phyloP scores from a whole-genome alignment of 2,797 vertebrate species.

The Catharus ustulatus region DNA sequence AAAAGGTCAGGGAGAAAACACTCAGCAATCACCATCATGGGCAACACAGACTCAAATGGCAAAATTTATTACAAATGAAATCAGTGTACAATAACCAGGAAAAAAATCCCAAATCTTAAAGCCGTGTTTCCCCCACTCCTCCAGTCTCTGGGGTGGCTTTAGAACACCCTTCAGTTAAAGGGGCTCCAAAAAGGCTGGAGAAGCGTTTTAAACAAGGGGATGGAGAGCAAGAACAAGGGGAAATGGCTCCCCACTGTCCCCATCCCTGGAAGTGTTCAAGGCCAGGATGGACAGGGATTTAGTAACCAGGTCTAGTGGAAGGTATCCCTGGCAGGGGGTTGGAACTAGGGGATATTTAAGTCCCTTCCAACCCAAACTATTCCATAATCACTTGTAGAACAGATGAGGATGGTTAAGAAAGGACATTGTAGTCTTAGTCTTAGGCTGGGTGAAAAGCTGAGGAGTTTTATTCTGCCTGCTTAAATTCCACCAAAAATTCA shows the following conservation, averaged over 20 bases:
- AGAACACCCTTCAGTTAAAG: neutral
- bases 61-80: neutral
- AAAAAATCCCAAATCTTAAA: neutral
- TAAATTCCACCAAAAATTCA: neutral
- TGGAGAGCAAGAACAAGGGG: neutral
- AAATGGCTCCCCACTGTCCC: neutral
- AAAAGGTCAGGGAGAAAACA: neutral
- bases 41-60: neutral
- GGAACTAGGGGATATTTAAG: neutral
- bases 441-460: neutral
- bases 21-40: neutral
- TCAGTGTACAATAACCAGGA: neutral
- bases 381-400: neutral
- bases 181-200: neutral
- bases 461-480: neutral
- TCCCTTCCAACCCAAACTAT: neutral
- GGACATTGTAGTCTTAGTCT: neutral
- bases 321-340: fast-evolving
- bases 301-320: neutral
- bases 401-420: neutral
- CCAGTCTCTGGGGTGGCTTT: neutral
- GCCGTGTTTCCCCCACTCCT: neutral
- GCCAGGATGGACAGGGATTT: neutral
- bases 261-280: neutral
- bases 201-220: neutral